Percentiles rank a stretch among this genome's conserved stretches.
These are phyloP conservation scores for Psilanteris sp. DNA, from an alignment of 1,140 invertebrate species.

Conservation along the genomic window DNA sequence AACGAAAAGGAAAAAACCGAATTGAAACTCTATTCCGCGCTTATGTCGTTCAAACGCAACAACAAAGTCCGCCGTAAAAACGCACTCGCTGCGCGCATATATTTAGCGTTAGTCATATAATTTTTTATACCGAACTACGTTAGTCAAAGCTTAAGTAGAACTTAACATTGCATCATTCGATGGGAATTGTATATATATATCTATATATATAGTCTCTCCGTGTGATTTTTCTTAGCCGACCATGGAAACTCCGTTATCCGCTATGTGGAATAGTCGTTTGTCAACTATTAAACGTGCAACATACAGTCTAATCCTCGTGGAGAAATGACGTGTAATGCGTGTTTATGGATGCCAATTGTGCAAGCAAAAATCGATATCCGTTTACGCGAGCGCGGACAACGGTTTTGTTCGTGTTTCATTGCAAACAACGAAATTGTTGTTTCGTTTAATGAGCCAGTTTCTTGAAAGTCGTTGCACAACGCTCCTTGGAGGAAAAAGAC, in stretches of 20 bases:
- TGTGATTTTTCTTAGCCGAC: constrained; percentile 20
- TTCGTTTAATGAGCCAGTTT: too few species aligned
- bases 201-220: too few species aligned
- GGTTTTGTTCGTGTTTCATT: background rate
- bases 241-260: constrained; percentile 51
- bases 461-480: too few species aligned
- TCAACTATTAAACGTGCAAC: constrained; percentile 48
- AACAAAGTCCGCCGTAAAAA: constrained; percentile 9
- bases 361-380: constrained; percentile 34
- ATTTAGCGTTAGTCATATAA: constrained; percentile 31
- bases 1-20: too few species aligned
- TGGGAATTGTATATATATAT: constrained; percentile 12
- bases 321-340: constrained; percentile 45
- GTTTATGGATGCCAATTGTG: constrained; percentile 41
- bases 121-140: constrained; percentile 25
- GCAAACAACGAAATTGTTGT: too few species aligned
- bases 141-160: background rate
- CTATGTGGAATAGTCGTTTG: constrained; percentile 52
- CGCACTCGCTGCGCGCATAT: constrained; percentile 4
- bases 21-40: too few species aligned
- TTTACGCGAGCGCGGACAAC: constrained; percentile 12
- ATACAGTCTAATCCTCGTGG: constrained; percentile 47
- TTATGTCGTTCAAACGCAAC: constrained; percentile 14
- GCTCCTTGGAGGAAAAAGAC: too few species aligned
- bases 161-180: constrained; percentile 23